These are phyloP conservation scores for Rhingia rostrata DNA, from an alignment of 2,888 invertebrate genomes.

Conservation along the genomic window DNA sequence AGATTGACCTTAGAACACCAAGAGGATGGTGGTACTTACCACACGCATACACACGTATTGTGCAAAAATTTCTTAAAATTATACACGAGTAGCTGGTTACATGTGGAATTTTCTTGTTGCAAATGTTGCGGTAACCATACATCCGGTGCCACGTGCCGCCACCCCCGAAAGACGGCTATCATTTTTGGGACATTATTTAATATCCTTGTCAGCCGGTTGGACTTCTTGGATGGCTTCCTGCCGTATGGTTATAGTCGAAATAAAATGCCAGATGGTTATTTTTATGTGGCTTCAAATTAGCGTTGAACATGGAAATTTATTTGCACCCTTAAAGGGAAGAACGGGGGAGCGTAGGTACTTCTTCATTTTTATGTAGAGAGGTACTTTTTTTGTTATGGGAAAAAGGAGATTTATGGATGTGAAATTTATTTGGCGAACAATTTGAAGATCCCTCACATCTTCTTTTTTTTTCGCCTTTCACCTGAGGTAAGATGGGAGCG, in stretches of 20 bases:
- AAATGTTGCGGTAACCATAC: constrained; percentile 59
- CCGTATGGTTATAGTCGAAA: constrained; percentile 49
- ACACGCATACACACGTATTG: constrained; percentile 8
- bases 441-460: not conserved
- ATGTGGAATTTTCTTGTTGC: constrained; percentile 45
- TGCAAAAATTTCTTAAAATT: constrained; percentile 25
- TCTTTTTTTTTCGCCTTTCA: not conserved
- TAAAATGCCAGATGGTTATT: constrained; percentile 71
- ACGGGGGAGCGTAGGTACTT: constrained; percentile 14
- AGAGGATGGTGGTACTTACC: constrained; percentile 1
- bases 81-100: constrained; percentile 1
- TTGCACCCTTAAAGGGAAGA: constrained; percentile 31
- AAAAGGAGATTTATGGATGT: constrained; percentile 52
- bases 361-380: constrained; percentile 53
- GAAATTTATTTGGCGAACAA: constrained; percentile 50
- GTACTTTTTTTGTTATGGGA: constrained; percentile 9
- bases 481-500: constrained; percentile 18
- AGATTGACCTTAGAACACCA: constrained; percentile 36
- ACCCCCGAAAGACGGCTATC: constrained; percentile 3
- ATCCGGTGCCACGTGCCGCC: not conserved
- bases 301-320: constrained; percentile 67
- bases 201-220: constrained; percentile 56
- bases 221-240: constrained; percentile 20
- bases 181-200: constrained; percentile 54
- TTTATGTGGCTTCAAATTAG: constrained; percentile 67